Percentiles rank a stretch among this genome's conserved stretches.
phyloP scores from a whole-genome alignment of 2,888 invertebrate genomes.

The Isotomurus palustris region DNA sequence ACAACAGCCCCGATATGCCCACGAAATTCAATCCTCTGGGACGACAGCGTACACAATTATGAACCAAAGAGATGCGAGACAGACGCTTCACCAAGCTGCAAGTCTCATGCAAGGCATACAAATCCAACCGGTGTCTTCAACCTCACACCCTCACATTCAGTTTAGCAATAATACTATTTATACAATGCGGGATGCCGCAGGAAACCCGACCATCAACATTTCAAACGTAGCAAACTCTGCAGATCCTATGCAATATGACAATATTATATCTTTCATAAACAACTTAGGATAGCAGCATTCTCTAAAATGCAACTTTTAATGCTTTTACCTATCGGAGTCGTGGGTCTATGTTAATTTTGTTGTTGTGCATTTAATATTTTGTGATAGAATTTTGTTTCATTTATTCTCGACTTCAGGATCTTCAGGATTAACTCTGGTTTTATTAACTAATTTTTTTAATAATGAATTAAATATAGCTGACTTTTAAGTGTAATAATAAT shows the following conservation, averaged over 20 bases:
- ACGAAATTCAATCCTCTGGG: not conserved
- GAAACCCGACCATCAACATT: constrained; percentile 2
- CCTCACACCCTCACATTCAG: not conserved
- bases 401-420: too few relatives aligned
- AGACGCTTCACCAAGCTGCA: not conserved
- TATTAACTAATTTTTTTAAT: too few relatives aligned
- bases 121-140: not conserved
- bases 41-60: not conserved
- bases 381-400: not conserved
- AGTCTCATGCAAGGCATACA: not conserved
- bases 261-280: constrained; percentile 30
- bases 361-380: not conserved
- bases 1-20: not conserved
- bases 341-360: too few relatives aligned
- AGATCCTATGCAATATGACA: constrained; percentile 28
- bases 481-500: too few relatives aligned
- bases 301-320: not conserved
- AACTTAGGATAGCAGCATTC: constrained; percentile 10
- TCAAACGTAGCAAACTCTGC: constrained; percentile 17
- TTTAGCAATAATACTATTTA: constrained; percentile 6
- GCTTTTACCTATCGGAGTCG: not conserved
- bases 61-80: not conserved
- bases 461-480: too few relatives aligned
- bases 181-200: not conserved
- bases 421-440: too few relatives aligned